These are phyloP conservation scores for Sycophila sp. DNA, from an alignment of 1,140 invertebrate genomes.

Conservation along the genomic window DNA sequence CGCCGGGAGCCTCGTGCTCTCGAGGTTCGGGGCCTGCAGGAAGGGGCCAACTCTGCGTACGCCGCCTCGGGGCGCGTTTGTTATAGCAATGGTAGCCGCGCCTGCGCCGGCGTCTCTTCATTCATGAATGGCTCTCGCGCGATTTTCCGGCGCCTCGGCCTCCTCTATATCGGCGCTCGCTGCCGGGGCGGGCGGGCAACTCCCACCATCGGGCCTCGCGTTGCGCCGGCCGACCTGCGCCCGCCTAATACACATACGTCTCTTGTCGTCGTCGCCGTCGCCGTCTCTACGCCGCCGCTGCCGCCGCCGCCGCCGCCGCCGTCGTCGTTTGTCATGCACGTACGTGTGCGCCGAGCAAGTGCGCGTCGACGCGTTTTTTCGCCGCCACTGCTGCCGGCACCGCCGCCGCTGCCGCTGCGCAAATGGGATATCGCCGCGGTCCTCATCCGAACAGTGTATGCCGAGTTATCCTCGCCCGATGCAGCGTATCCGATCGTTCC, in stretches of 20 bases:
- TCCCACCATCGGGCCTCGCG: too few species aligned
- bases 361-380: constrained; percentile 1
- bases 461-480: too few species aligned
- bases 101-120: constrained; percentile 1
- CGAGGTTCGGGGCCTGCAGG: background rate
- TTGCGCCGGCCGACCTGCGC: too few species aligned
- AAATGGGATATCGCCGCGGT: background rate
- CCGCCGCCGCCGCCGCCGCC: background rate
- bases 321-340: background rate
- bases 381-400: background rate
- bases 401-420: background rate
- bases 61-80: too few species aligned
- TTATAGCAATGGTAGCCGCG: too few species aligned
- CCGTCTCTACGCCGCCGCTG: background rate
- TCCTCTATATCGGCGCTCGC: background rate
- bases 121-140: constrained; percentile 10
- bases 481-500: background rate
- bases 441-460: too few species aligned
- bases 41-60: too few species aligned
- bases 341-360: background rate
- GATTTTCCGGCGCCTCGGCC: background rate
- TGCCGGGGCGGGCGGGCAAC: background rate
- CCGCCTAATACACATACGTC: too few species aligned
- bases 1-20: too few species aligned
- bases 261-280: background rate